Evolutionary conservation across 2,888 invertebrate species (phyloP).

Genomic region (Stenurella melanura): DNA sequence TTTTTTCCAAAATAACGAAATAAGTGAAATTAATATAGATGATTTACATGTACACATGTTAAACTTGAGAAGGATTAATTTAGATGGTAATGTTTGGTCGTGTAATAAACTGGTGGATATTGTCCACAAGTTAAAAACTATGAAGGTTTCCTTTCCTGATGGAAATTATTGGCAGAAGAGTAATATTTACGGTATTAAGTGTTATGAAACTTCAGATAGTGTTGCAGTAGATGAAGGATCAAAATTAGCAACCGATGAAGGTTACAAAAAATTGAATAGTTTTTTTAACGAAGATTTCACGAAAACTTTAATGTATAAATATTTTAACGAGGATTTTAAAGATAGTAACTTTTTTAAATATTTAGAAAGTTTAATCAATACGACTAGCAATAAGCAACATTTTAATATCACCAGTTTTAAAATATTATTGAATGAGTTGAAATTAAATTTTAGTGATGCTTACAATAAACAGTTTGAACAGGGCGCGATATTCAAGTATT

Average conservation of each 20-base stretch:
- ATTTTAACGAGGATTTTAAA: background rate
- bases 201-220: conserved; percentile 1
- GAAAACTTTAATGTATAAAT: conserved; percentile 2
- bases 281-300: conserved; percentile 17
- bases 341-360: conserved; percentile 25
- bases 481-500: conserved; percentile 13
- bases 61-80: conserved; percentile 1
- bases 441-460: background rate
- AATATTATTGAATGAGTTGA: background rate
- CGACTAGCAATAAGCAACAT: background rate
- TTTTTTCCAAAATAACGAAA: conserved; percentile 33
- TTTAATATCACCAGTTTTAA: background rate
- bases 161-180: conserved; percentile 13
- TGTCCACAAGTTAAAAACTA: conserved; percentile 4
- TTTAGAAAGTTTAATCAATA: conserved; percentile 10
- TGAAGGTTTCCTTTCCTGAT: background rate
- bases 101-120: conserved; percentile 21
- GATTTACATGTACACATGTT: conserved; percentile 13
- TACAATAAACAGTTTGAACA: conserved; percentile 10
- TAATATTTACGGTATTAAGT: conserved; percentile 40
- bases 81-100: conserved; percentile 22
- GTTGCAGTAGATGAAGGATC: background rate
- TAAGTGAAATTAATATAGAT: conserved; percentile 28
- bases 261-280: background rate
- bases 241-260: background rate